Conservation (phyloP, 2,113 vertebrate species). For the Mustela nigripes region DNA sequence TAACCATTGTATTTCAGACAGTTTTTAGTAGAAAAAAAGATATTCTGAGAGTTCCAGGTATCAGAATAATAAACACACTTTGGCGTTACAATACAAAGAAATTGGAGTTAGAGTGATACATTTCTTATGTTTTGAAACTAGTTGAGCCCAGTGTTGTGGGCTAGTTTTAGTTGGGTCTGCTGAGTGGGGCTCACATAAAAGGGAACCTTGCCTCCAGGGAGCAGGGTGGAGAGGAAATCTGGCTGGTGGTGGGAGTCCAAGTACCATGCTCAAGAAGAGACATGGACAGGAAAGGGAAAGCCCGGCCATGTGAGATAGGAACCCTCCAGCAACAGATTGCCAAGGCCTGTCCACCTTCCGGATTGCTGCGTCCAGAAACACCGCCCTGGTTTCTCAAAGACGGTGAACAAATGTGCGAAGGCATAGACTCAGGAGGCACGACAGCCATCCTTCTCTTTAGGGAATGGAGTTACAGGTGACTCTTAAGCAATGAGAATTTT, state of each 20-base stretch:
- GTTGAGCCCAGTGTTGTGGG: background rate
- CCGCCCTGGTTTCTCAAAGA: background rate
- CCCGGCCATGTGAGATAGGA: background rate
- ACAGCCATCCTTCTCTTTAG: background rate
- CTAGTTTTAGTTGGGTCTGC: background rate
- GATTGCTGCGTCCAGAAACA: background rate
- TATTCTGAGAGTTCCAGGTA: background rate
- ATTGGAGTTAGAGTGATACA: background rate
- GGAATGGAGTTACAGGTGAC: background rate
- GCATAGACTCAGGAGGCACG: background rate
- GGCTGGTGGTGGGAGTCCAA: background rate
- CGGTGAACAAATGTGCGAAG: background rate
- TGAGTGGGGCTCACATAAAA: background rate
- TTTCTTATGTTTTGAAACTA: background rate
- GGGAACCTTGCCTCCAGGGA: background rate
- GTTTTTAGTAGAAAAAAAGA: background rate
- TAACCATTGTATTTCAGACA: background rate
- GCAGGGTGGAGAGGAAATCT: background rate
- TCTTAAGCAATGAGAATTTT: background rate
- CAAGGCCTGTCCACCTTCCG: background rate
- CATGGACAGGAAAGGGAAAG: background rate
- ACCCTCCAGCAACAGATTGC: background rate
- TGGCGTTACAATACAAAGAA: background rate
- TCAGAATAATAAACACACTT: conserved; percentile 15
- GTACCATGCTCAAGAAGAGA: background rate